These are phyloP conservation scores for Cyprinodon tularosa DNA, from an alignment of 2,113 vertebrate genomes.

Conservation along the genomic window DNA sequence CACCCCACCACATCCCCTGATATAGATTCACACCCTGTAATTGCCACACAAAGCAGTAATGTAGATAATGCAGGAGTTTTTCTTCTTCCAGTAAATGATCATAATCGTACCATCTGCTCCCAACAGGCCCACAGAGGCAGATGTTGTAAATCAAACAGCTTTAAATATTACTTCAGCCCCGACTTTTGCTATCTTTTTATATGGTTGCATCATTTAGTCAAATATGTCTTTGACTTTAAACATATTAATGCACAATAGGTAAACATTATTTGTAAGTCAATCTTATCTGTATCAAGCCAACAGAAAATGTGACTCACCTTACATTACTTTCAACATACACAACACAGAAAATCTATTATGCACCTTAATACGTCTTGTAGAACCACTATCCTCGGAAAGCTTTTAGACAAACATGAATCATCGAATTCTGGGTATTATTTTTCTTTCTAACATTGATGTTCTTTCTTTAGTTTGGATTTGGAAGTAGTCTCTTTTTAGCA, in stretches of 20 bases:
- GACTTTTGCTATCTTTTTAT: not conserved
- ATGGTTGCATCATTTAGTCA: not conserved
- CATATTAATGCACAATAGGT: not conserved
- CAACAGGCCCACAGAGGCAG: not conserved
- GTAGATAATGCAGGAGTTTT: constrained; percentile 12
- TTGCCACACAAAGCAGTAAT: constrained; percentile 13
- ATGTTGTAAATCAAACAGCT: not conserved
- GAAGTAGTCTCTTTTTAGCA: not conserved
- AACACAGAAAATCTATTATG: constrained; percentile 15
- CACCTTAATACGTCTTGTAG: constrained; percentile 2
- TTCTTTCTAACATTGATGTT: not conserved
- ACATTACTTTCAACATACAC: constrained; percentile 13
- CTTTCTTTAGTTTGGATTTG: not conserved
- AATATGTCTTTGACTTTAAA: constrained; percentile 5
- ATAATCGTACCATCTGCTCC: not conserved
- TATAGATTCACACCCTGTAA: constrained; percentile 15
- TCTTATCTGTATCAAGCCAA: constrained; percentile 24
- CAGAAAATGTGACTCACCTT: constrained; percentile 26
- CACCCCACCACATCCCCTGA: constrained; percentile 1
- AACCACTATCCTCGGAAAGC: not conserved
- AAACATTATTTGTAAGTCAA: constrained; percentile 15
- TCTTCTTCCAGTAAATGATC: not conserved
- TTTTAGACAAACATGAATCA: not conserved
- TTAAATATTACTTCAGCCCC: not conserved
- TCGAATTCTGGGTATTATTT: not conserved